These are phyloP conservation scores for Archips crataeganus DNA, from an alignment of 2,888 invertebrate genomes.

Conservation along the genomic window DNA sequence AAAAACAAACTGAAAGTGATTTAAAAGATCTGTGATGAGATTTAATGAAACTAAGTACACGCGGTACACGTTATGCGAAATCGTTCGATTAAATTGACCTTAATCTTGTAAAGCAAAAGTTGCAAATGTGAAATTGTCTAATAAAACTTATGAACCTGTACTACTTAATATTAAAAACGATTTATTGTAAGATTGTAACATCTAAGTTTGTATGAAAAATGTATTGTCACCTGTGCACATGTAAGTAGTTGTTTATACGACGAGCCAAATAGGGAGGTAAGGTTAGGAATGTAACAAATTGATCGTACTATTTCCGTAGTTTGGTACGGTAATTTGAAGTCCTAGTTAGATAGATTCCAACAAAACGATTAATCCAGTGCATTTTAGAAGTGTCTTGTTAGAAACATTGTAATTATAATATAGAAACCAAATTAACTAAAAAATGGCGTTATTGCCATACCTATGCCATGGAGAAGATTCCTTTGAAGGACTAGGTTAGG, in stretches of 20 bases:
- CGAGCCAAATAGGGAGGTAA: conserved; percentile 35
- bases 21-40: conserved; percentile 41
- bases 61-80: conserved; percentile 25
- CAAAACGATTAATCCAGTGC: conserved; percentile 31
- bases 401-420: conserved; percentile 6
- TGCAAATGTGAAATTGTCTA: conserved; percentile 8
- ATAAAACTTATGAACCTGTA: conserved; percentile 22
- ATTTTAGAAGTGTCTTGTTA: conserved; percentile 31
- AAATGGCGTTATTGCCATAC: background rate
- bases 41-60: too few relatives aligned
- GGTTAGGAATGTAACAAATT: conserved; percentile 22
- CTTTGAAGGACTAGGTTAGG: conserved; percentile 56
- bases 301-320: conserved; percentile 33
- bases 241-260: conserved; percentile 36
- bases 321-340: conserved; percentile 22
- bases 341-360: conserved; percentile 28
- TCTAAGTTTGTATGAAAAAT: conserved; percentile 38
- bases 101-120: conserved; percentile 29
- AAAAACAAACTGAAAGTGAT: conserved; percentile 42
- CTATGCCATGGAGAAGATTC: conserved; percentile 51
- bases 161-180: conserved; percentile 26
- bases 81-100: conserved; percentile 18
- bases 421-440: conserved; percentile 8
- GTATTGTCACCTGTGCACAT: conserved; percentile 27
- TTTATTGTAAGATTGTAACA: conserved; percentile 30